Evolutionary conservation across 2,797 vertebrate genomes (phyloP).

Genomic region (Cheirogaleus major): DNA sequence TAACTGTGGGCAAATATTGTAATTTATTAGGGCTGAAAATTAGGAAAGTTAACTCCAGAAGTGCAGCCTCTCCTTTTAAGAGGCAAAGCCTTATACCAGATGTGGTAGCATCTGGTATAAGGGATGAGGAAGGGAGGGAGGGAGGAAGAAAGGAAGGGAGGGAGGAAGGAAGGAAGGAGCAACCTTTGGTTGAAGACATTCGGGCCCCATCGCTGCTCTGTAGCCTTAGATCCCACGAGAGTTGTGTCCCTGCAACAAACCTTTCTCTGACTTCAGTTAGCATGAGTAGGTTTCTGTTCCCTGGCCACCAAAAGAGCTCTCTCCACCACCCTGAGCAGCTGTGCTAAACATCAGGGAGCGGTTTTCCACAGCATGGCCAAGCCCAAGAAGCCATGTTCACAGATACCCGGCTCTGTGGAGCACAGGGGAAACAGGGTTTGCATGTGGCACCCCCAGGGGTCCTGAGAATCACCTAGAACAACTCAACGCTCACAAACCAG

Average conservation of each 20-base stretch:
- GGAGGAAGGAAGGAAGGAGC: too few relatives aligned
- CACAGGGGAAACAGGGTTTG: background rate
- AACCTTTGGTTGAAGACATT: background rate
- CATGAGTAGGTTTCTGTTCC: background rate
- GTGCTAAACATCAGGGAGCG: background rate
- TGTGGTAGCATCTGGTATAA: background rate
- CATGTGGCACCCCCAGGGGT: rapidly evolving
- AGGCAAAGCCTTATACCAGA: background rate
- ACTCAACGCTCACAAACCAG: background rate
- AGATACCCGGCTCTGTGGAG: background rate
- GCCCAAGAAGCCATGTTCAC: background rate
- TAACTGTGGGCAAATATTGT: background rate
- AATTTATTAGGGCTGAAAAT: background rate
- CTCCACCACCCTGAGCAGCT: background rate
- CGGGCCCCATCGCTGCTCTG: background rate
- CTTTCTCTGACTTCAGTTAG: background rate
- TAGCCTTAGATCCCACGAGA: background rate
- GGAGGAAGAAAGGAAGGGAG: too few relatives aligned
- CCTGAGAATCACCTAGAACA: background rate
- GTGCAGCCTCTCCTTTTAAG: background rate
- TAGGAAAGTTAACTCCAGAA: background rate
- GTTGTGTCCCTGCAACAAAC: too few relatives aligned
- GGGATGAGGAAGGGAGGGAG: background rate
- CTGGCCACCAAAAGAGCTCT: background rate
- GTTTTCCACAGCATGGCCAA: background rate